Conservation (phyloP, 1,140 invertebrate genomes). For the Pararge aegeria region DNA sequence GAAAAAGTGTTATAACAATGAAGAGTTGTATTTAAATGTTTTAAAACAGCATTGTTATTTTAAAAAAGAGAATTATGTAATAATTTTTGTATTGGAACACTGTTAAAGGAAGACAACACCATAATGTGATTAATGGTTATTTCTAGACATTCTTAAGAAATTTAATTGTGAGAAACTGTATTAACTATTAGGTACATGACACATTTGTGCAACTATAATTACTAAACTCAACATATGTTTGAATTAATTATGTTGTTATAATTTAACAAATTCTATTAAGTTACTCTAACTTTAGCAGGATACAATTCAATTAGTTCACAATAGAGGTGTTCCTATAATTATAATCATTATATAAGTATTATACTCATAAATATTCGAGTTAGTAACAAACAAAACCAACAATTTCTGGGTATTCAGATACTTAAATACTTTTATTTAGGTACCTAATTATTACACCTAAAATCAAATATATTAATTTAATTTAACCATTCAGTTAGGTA, state of each 20-base stretch:
- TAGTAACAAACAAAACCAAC: conserved; percentile 30
- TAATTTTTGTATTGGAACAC: conserved; percentile 42
- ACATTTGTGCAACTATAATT: conserved; percentile 24
- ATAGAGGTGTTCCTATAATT: neutral
- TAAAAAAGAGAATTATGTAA: conserved; percentile 25
- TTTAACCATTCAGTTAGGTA: conserved; percentile 39
- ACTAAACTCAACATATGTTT: conserved; percentile 7
- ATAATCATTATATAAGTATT: neutral
- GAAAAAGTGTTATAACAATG: conserved; percentile 65
- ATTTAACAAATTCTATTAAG: conserved; percentile 19
- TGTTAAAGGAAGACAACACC: conserved; percentile 54
- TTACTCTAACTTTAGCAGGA: conserved; percentile 13
- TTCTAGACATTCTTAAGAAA: neutral
- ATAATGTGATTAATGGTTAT: conserved; percentile 16
- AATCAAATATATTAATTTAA: conserved; percentile 28
- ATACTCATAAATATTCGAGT: conserved; percentile 19
- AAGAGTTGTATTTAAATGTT: conserved; percentile 47
- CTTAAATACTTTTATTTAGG: conserved; percentile 12
- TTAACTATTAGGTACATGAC: conserved; percentile 3
- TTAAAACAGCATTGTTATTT: conserved; percentile 31
- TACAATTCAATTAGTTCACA: conserved; percentile 17
- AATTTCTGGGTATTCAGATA: conserved; percentile 18
- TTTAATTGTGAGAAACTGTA: neutral
- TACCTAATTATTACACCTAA: conserved; percentile 23
- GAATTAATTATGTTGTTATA: conserved; percentile 1